Conservation (phyloP, 2,888 invertebrate species). For the Escarpia spicata region DNA sequence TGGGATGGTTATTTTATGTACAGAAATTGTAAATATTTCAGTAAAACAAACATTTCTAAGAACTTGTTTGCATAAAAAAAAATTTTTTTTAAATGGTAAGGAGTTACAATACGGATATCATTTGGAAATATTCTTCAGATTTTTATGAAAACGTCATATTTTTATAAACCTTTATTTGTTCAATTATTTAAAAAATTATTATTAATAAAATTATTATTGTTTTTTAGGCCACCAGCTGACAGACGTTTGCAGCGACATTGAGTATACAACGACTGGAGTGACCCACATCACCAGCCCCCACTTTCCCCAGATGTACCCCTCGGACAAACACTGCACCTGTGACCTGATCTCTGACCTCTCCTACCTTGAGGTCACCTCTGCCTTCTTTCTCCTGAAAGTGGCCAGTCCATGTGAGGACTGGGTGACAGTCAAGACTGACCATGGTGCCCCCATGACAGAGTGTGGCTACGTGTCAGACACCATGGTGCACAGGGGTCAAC, state of each 20-base stretch:
- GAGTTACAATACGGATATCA: no score
- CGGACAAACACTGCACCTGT: slow-evolving; percentile 40
- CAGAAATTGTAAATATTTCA: no score
- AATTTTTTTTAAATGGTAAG: no score
- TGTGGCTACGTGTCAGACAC: slow-evolving; percentile 40
- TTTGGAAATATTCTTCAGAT: no score
- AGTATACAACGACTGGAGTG: slow-evolving; percentile 26
- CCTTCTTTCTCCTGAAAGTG: slow-evolving; percentile 39
- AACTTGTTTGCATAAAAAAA: no score
- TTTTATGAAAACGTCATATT: no score
- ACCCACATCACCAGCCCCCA: slow-evolving; percentile 32
- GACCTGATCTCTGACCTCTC: slow-evolving; percentile 19
- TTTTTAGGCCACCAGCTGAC: slow-evolving; percentile 27
- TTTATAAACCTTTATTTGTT: not conserved
- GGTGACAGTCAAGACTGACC: slow-evolving; percentile 31
- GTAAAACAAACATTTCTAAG: no score
- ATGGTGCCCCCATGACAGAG: not conserved
- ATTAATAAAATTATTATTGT: not conserved
- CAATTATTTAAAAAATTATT: not conserved
- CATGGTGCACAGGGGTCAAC: slow-evolving; percentile 25
- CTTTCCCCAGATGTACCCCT: slow-evolving; percentile 42
- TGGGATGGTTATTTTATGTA: no score
- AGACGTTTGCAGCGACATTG: slow-evolving; percentile 28
- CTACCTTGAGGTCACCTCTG: slow-evolving; percentile 28
- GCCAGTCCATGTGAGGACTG: slow-evolving; percentile 39